phyloP scores from a whole-genome alignment of 1,140 invertebrate genomes.

The Leptopilina boulardi region DNA sequence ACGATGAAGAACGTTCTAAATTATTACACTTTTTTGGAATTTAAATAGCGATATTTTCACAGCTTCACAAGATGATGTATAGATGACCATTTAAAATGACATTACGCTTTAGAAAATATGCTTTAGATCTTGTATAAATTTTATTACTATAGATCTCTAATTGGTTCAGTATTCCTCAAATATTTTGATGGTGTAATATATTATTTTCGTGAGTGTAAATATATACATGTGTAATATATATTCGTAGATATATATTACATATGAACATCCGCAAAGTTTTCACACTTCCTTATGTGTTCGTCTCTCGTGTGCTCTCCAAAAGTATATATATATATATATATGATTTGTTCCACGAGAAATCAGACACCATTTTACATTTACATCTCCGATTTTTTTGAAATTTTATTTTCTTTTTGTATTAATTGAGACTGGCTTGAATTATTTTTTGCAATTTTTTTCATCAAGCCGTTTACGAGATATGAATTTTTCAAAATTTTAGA shows the following conservation, averaged over 20 bases:
- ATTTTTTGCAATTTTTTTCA: too few species aligned
- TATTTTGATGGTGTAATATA: not conserved
- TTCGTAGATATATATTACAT: not conserved
- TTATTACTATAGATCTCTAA: not conserved
- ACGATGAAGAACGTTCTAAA: not conserved
- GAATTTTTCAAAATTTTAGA: too few species aligned
- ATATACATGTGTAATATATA: too few species aligned
- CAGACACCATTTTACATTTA: too few species aligned
- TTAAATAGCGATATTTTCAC: slow-evolving; percentile 5
- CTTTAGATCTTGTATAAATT: not conserved
- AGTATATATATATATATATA: too few species aligned
- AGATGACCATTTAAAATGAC: not conserved
- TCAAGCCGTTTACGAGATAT: too few species aligned
- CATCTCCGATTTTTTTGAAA: too few species aligned
- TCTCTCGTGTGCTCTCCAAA: too few species aligned
- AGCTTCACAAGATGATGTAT: not conserved
- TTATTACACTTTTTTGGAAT: not conserved
- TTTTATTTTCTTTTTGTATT: too few species aligned
- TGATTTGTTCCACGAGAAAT: too few species aligned
- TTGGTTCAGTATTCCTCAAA: not conserved
- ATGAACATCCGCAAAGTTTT: not conserved
- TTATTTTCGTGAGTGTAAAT: not conserved
- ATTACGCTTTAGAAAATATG: not conserved
- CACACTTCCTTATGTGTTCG: not conserved
- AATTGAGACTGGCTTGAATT: too few species aligned